Conservation (phyloP, 1,140 invertebrate genomes). For the Agrilus planipennis region DNA sequence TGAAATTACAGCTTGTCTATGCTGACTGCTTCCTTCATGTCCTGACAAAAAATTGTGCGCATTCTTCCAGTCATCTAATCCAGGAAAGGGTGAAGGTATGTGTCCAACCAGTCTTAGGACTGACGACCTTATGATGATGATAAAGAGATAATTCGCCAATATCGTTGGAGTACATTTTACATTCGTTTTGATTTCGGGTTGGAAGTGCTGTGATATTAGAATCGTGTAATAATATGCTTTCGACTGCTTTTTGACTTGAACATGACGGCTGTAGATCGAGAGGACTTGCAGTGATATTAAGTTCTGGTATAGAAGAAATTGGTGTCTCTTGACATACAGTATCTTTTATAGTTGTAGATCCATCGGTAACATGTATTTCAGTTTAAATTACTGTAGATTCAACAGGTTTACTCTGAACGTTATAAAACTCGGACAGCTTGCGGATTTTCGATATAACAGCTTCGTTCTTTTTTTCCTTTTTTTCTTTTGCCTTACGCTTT, state of each 20-base stretch:
- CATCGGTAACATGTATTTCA: background rate
- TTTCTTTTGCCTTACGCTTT: background rate
- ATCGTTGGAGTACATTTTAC: background rate
- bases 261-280: conserved; percentile 3
- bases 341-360: conserved; percentile 2
- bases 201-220: background rate
- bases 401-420: conserved; percentile 5
- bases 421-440: background rate
- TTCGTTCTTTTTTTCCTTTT: conserved; percentile 1
- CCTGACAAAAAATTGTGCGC: conserved; percentile 7
- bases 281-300: background rate
- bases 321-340: conserved; percentile 2
- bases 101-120: too few species aligned
- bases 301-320: background rate
- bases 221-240: background rate
- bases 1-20: background rate
- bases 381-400: too few species aligned
- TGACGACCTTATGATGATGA: too few species aligned
- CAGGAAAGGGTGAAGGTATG: too few species aligned
- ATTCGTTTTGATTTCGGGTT: too few species aligned
- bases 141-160: too few species aligned
- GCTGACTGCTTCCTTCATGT: conserved; percentile 2
- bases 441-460: background rate
- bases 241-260: conserved; percentile 6
- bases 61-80: conserved; percentile 6